Conservation (phyloP, 2,113 vertebrate genomes). For the Lophius piscatorius region DNA sequence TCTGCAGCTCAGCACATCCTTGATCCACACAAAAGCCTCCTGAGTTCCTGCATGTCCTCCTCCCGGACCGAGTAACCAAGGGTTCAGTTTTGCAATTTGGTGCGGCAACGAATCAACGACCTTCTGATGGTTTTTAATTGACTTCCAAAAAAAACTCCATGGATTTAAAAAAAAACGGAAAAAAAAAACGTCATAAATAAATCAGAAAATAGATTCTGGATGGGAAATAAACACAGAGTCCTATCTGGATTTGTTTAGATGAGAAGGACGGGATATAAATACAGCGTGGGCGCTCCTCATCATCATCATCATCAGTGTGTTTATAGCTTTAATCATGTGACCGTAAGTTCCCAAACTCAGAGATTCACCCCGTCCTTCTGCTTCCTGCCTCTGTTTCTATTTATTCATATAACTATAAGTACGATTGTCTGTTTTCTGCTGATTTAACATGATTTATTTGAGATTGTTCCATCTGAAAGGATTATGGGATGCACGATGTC, state of each 20-base stretch:
- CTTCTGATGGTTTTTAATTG: no score
- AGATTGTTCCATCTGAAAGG: no score
- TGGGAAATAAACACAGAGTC: constrained; percentile 9
- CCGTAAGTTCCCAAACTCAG: not conserved
- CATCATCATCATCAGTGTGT: not conserved
- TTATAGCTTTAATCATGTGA: constrained; percentile 5
- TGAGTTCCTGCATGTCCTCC: not conserved
- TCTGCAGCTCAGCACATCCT: constrained; percentile 53
- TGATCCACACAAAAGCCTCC: constrained; percentile 50
- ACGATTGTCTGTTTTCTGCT: no score
- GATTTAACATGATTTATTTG: not conserved
- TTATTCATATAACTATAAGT: no score
- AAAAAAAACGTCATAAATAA: not conserved
- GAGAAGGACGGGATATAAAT: constrained; percentile 9
- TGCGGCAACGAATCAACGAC: no score
- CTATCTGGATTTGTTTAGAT: constrained; percentile 15
- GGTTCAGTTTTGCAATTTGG: no score
- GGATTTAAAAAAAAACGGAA: no score
- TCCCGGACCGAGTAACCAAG: no score
- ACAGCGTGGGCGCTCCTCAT: not conserved
- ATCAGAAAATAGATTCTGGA: constrained; percentile 9
- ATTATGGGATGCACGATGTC: no score
- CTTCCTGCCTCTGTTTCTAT: no score
- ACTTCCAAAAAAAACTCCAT: no score
- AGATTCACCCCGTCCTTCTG: no score